These are phyloP conservation scores for Zaprionus obscuricornis DNA, from an alignment of 2,888 invertebrate species.

Conservation along the genomic window DNA sequence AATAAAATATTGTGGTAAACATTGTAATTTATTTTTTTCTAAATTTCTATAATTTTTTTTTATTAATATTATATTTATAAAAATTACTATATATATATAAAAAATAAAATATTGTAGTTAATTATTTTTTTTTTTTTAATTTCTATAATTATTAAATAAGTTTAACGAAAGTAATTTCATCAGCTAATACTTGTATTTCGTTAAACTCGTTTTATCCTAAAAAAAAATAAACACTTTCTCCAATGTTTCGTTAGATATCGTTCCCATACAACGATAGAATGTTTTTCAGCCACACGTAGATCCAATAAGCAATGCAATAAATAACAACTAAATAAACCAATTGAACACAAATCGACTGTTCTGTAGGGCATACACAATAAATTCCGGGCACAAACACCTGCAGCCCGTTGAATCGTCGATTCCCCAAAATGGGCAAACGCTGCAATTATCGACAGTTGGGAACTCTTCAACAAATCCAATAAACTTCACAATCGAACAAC, in stretches of 20 bases:
- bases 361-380: conserved; percentile 51
- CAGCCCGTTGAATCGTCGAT: conserved; percentile 39
- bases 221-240: too few species aligned
- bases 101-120: too few species aligned
- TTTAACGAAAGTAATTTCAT: too few species aligned
- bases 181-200: too few species aligned
- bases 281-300: conserved; percentile 40
- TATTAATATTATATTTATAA: too few species aligned
- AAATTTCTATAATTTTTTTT: too few species aligned
- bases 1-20: too few species aligned
- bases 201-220: too few species aligned
- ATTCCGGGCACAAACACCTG: conserved; percentile 72
- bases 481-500: conserved; percentile 76
- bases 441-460: conserved; percentile 65
- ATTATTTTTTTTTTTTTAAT: too few species aligned
- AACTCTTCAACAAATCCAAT: conserved; percentile 74
- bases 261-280: neutral
- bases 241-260: neutral
- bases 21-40: too few species aligned
- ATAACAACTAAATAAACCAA: conserved; percentile 77
- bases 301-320: conserved; percentile 56
- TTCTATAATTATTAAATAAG: too few species aligned
- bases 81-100: too few species aligned
- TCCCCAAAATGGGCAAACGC: conserved; percentile 42
- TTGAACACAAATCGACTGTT: conserved; percentile 68